Conservation (phyloP, 2,888 invertebrate genomes). For the Amphipyra berbera region DNA sequence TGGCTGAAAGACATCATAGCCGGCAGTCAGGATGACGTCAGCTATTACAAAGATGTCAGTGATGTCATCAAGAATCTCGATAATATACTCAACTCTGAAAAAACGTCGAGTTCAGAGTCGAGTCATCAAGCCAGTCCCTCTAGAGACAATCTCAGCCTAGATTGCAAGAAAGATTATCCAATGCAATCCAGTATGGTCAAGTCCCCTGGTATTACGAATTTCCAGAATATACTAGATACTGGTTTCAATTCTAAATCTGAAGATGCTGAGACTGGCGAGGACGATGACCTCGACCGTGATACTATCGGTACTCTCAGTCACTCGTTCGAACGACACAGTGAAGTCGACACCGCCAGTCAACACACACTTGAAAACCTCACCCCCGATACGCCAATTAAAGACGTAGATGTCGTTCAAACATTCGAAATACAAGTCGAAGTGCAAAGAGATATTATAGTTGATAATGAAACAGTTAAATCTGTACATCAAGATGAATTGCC, state of each 20-base stretch:
- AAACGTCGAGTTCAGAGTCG: conserved; percentile 90
- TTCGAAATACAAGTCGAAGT: conserved; percentile 62
- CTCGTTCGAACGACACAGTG: conserved; percentile 85
- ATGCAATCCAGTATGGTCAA: conserved; percentile 84
- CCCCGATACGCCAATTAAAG: conserved; percentile 83
- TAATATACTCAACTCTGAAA: conserved; percentile 91
- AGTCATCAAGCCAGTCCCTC: conserved; percentile 89
- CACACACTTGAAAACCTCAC: conserved; percentile 84
- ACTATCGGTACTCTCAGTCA: conserved; percentile 85
- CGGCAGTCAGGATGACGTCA: conserved; percentile 90
- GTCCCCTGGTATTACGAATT: conserved; percentile 85
- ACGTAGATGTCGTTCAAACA: conserved; percentile 69
- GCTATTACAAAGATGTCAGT: conserved; percentile 90
- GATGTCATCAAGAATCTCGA: conserved; percentile 91
- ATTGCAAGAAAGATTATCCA: conserved; percentile 85
- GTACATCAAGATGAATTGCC: conserved; percentile 75
- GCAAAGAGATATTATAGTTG: conserved; percentile 58
- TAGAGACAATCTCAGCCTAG: conserved; percentile 84
- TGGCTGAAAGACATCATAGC: conserved; percentile 91
- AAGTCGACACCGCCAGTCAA: conserved; percentile 76
- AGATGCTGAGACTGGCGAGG: conserved; percentile 68
- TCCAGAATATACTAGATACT: conserved; percentile 80
- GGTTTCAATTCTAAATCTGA: conserved; percentile 71
- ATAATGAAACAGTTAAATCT: conserved; percentile 57
- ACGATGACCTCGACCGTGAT: conserved; percentile 80